Conservation (phyloP, 2,888 invertebrate genomes). For the Caenorhabditis imperialis region DNA sequence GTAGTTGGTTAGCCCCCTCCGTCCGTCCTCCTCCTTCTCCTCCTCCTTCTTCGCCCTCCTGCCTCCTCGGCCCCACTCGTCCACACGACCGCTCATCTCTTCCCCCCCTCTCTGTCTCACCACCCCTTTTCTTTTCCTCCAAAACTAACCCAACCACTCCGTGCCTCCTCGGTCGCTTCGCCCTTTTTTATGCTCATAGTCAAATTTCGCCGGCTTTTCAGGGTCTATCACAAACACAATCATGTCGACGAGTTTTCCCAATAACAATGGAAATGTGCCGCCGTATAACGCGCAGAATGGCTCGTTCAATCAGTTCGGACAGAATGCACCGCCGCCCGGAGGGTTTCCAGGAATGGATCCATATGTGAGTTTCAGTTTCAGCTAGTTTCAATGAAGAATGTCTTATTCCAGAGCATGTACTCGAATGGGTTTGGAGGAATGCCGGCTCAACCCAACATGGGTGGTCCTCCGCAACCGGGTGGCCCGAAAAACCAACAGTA, state of each 20-base stretch:
- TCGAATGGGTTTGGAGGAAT: slow-evolving; percentile 34
- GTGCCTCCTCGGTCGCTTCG: no score
- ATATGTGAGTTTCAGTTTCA: no score
- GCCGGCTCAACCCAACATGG: slow-evolving; percentile 24
- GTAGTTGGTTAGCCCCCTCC: slow-evolving; percentile 50
- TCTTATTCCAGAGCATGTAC: slow-evolving; percentile 25
- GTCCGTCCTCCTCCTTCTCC: slow-evolving; percentile 15
- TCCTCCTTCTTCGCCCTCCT: slow-evolving; percentile 24
- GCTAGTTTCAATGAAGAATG: not conserved
- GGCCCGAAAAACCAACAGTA: slow-evolving; percentile 9
- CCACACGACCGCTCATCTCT: slow-evolving; percentile 43
- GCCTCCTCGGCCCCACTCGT: slow-evolving; percentile 7
- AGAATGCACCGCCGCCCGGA: slow-evolving; percentile 11
- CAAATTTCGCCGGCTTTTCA: no score
- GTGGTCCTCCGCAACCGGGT: slow-evolving; percentile 18
- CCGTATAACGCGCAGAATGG: slow-evolving; percentile 41
- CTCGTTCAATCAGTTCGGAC: slow-evolving; percentile 37
- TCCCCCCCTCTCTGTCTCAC: slow-evolving; percentile 35
- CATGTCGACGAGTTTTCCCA: slow-evolving; percentile 57
- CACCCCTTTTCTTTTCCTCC: slow-evolving; percentile 25
- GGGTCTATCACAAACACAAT: no score
- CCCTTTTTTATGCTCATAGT: no score
- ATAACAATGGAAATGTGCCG: slow-evolving; percentile 43
- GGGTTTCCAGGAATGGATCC: slow-evolving; percentile 31
- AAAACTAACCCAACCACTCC: no score